phyloP scores from a whole-genome alignment of 1,140 invertebrate species.

The Drosophila pallidifrons region DNA sequence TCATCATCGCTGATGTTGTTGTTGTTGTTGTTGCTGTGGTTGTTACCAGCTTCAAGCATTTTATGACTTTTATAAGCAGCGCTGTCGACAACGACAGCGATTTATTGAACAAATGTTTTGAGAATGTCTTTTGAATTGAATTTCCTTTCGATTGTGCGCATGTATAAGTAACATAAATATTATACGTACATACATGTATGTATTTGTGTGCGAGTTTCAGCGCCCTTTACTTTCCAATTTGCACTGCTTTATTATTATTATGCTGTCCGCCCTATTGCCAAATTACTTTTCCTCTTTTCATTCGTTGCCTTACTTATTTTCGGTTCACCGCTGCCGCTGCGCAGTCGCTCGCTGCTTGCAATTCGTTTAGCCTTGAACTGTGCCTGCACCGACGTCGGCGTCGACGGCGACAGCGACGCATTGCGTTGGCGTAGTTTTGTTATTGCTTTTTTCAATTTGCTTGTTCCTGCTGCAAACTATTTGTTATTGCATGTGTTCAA shows the following conservation, averaged over 20 bases:
- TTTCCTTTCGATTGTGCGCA: constrained; percentile 53
- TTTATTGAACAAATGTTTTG: constrained; percentile 45
- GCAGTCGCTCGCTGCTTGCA: constrained; percentile 29
- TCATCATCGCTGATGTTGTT: constrained; percentile 16
- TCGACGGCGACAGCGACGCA: constrained; percentile 29
- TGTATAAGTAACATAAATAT: neutral
- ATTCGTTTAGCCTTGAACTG: constrained; percentile 60
- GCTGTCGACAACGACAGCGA: constrained; percentile 44
- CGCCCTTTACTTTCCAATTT: constrained; percentile 69
- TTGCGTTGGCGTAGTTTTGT: constrained; percentile 44
- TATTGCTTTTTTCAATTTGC: constrained; percentile 29
- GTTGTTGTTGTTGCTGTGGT: constrained; percentile 5
- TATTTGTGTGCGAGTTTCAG: constrained; percentile 3
- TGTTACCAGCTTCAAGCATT: constrained; percentile 38
- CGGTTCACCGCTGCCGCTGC: neutral
- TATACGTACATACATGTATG: constrained; percentile 4
- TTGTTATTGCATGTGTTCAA: constrained; percentile 14
- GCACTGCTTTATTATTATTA: constrained; percentile 53
- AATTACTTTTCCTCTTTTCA: constrained; percentile 24
- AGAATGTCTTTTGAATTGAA: constrained; percentile 63
- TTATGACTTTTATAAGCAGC: constrained; percentile 51
- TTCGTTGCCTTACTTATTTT: constrained; percentile 12
- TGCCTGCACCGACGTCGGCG: constrained; percentile 11
- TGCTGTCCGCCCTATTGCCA: constrained; percentile 34
- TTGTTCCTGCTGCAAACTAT: constrained; percentile 58